These are phyloP conservation scores for Dione juno DNA, from an alignment of 2,888 invertebrate species.

Conservation along the genomic window DNA sequence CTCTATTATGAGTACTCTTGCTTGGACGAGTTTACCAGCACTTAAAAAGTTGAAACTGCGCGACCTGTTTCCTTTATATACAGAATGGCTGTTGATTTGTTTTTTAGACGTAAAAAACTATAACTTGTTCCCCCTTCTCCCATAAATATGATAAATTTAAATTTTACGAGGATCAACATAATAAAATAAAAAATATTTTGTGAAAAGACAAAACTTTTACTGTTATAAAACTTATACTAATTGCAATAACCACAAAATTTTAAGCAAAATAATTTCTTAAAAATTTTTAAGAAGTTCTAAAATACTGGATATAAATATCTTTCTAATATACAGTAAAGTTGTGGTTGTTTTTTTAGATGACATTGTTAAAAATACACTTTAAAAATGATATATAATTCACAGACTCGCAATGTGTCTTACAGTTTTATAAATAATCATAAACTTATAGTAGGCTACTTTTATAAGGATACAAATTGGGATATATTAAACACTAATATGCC, in stretches of 20 bases:
- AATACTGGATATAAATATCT: constrained; percentile 15
- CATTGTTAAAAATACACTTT: too few species aligned
- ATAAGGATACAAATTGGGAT: neutral
- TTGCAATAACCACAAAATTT: constrained; percentile 40
- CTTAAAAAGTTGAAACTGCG: constrained; percentile 14
- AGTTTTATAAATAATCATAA: too few species aligned
- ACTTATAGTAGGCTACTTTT: neutral
- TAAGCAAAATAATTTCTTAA: too few species aligned
- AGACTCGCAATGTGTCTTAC: too few species aligned
- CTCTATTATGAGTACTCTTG: constrained; percentile 33
- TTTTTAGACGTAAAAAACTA: neutral
- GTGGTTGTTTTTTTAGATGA: too few species aligned
- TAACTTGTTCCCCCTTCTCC: too few species aligned
- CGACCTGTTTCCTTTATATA: constrained; percentile 32
- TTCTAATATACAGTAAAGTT: neutral
- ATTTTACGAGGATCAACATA: neutral
- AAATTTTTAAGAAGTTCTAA: constrained; percentile 29
- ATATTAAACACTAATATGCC: neutral
- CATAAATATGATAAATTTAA: neutral
- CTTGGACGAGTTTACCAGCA: constrained; percentile 34
- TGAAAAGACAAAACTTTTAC: constrained; percentile 31
- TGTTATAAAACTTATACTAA: constrained; percentile 36
- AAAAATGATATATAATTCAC: too few species aligned
- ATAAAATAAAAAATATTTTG: neutral
- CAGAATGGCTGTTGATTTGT: neutral